Percentiles rank a stretch among this genome's conserved stretches.
These are phyloP conservation scores for Melitaea cinxia DNA, from an alignment of 1,140 invertebrate species.

Conservation along the genomic window DNA sequence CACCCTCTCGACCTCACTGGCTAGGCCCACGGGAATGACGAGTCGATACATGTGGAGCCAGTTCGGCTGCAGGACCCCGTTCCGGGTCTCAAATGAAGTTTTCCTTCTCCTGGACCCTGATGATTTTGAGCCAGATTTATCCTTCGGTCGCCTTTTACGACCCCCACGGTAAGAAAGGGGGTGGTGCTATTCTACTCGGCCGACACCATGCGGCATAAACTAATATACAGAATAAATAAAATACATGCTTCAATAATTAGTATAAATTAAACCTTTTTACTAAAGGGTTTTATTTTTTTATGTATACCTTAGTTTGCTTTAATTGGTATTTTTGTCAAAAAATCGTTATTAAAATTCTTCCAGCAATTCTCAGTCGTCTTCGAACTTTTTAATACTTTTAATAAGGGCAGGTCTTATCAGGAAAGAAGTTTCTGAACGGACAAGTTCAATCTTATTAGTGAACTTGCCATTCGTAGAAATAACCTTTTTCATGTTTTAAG, in stretches of 20 bases:
- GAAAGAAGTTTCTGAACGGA: conserved; percentile 2
- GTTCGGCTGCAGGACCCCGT: no score
- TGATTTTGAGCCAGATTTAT: no score
- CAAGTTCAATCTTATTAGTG: conserved; percentile 14
- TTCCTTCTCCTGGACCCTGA: no score
- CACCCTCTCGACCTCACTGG: no score
- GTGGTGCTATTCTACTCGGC: no score
- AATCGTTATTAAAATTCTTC: background rate
- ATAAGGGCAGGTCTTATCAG: conserved; percentile 6
- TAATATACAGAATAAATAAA: background rate
- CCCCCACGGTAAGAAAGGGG: no score
- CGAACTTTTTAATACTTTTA: conserved; percentile 19
- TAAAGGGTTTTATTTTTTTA: background rate
- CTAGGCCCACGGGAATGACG: no score
- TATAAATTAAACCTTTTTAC: background rate
- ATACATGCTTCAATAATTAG: background rate
- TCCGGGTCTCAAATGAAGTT: no score
- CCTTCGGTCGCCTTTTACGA: no score
- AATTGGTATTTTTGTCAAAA: conserved; percentile 1
- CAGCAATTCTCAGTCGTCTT: background rate
- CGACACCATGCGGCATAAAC: no score
- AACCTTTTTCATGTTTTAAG: background rate
- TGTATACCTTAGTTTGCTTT: background rate
- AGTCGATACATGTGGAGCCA: no score
- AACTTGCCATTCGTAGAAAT: background rate